Conservation (phyloP, 2,113 vertebrate species). For the Pimephales promelas region DNA sequence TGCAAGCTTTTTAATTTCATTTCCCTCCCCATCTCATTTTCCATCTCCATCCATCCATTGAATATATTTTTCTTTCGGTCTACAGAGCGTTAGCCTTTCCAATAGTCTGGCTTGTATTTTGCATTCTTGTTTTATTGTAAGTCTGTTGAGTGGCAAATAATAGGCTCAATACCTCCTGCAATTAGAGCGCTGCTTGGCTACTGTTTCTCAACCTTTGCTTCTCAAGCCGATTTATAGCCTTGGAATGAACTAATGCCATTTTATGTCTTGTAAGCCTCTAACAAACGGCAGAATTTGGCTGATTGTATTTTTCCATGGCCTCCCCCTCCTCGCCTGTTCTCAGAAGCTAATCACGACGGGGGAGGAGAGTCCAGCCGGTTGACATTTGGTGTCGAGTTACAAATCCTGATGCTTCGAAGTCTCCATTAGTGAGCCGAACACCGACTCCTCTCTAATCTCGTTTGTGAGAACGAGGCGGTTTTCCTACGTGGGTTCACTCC, state of each 20-base stretch:
- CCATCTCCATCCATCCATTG: background rate
- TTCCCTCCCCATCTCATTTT: background rate
- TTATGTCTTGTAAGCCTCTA: conserved; percentile 66
- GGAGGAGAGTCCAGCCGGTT: conserved; percentile 59
- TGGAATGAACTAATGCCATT: conserved; percentile 63
- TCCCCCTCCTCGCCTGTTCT: conserved; percentile 29
- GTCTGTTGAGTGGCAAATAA: background rate
- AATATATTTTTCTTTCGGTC: background rate
- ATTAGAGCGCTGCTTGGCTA: conserved; percentile 21
- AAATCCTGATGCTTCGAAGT: conserved; percentile 11
- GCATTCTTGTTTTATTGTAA: conserved; percentile 7
- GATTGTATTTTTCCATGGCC: conserved; percentile 54
- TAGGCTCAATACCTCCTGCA: conserved; percentile 22
- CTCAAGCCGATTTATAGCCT: conserved; percentile 62
- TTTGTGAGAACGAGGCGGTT: background rate
- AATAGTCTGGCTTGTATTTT: conserved; percentile 9
- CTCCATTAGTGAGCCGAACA: background rate
- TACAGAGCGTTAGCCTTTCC: background rate
- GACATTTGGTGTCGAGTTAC: conserved; percentile 57
- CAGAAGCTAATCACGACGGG: conserved; percentile 55
- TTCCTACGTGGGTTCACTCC: background rate
- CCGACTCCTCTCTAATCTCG: background rate
- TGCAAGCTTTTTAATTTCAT: background rate
- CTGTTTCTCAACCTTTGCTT: conserved; percentile 19
- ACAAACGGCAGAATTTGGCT: conserved; percentile 61